Percentiles rank a stretch among this genome's conserved stretches.
These are phyloP conservation scores for Lepidocyrtoides sp. DNA, from an alignment of 2,888 invertebrate species.

Conservation along the genomic window DNA sequence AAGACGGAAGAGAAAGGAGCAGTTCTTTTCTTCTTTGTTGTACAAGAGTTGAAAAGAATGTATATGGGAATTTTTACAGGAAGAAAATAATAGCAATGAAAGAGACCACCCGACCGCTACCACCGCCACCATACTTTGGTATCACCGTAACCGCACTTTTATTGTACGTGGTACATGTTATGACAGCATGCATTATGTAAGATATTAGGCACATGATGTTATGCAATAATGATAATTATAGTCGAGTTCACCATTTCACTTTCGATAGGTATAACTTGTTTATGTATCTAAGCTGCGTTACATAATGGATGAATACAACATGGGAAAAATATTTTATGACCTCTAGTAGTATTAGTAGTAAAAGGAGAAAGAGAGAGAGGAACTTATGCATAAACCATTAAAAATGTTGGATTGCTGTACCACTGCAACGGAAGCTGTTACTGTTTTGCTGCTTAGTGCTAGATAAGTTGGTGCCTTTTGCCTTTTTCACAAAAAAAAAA, in stretches of 20 bases:
- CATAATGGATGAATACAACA: no score
- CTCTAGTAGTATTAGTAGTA: no score
- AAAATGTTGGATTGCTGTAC: background rate
- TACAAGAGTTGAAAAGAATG: background rate
- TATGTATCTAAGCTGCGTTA: no score
- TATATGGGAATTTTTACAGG: background rate
- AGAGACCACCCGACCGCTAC: conserved; percentile 12
- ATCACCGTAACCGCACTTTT: background rate
- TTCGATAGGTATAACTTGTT: no score
- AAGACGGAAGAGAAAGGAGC: background rate
- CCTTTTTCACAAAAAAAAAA: background rate
- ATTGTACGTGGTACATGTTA: background rate
- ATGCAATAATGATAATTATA: no score
- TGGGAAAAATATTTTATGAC: conserved; percentile 1
- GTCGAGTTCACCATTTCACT: no score
- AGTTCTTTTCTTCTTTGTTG: background rate
- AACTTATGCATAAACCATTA: background rate
- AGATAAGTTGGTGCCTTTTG: background rate
- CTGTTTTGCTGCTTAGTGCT: background rate
- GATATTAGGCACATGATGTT: no score
- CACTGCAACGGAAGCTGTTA: no score
- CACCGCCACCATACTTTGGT: background rate
- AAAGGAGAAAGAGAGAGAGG: conserved; percentile 1
- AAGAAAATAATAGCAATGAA: background rate
- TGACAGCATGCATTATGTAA: no score